phyloP scores from a whole-genome alignment of 2,888 invertebrate genomes.

The Gymnoscelis rufifasciata region DNA sequence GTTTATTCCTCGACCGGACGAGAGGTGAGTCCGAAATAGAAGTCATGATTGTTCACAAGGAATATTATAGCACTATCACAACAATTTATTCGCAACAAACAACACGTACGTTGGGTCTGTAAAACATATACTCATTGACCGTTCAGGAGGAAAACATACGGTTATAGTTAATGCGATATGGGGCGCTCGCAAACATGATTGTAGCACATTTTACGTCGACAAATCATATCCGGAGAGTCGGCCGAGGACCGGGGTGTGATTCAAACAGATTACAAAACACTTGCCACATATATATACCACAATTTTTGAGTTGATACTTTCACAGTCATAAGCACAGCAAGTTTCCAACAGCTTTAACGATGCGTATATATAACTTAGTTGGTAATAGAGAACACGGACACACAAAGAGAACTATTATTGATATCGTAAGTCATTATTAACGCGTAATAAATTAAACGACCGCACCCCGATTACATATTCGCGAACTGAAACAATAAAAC shows the following conservation, averaged over 20 bases:
- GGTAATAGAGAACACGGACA: too few species aligned
- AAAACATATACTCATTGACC: conserved; percentile 43
- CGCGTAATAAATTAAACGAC: conserved; percentile 47
- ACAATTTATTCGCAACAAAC: conserved; percentile 21
- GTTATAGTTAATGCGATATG: conserved; percentile 57
- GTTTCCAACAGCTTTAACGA: too few species aligned
- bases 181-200: conserved; percentile 60
- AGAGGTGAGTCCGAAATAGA: conserved; percentile 65
- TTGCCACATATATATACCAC: conserved; percentile 32
- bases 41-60: conserved; percentile 46
- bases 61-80: conserved; percentile 24
- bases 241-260: conserved; percentile 58
- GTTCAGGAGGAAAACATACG: conserved; percentile 68
- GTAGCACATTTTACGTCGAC: conserved; percentile 72
- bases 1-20: conserved; percentile 61
- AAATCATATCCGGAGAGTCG: conserved; percentile 75
- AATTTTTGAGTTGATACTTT: conserved; percentile 34
- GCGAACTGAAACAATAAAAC: conserved; percentile 66
- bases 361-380: too few species aligned
- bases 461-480: conserved; percentile 58
- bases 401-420: too few species aligned
- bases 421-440: conserved; percentile 9
- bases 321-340: too few species aligned
- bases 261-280: conserved; percentile 59
- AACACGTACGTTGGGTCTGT: conserved; percentile 17